Percentiles rank a stretch among this genome's conserved stretches.
phyloP scores from a whole-genome alignment of 2,797 vertebrate genomes.

The Apogon hyalosoma region DNA sequence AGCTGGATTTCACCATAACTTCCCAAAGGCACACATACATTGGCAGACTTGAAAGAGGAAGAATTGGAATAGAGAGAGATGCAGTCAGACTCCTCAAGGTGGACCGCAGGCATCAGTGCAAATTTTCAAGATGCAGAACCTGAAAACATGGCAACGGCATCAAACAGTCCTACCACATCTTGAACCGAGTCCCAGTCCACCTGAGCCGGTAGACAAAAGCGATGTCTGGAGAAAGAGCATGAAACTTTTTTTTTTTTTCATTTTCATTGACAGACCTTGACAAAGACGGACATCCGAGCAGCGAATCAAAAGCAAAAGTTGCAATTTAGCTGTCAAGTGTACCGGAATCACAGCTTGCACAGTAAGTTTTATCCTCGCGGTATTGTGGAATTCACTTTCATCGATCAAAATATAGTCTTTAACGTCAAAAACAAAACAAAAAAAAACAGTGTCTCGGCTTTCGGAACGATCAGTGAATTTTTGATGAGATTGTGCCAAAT shows the following conservation, averaged over 20 bases:
- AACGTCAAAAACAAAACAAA: no score
- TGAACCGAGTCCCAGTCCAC: conserved; percentile 37
- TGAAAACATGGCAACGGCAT: conserved; percentile 34
- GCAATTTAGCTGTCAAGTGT: conserved; percentile 8
- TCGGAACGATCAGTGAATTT: conserved; percentile 31
- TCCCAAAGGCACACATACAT: conserved; percentile 28
- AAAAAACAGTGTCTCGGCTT: conserved; percentile 23
- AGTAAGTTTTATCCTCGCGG: neutral
- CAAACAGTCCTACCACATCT: conserved; percentile 28
- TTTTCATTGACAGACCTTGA: conserved; percentile 22
- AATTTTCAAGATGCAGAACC: conserved; percentile 20
- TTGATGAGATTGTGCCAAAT: conserved; percentile 16
- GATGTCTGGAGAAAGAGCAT: conserved; percentile 7
- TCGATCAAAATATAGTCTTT: conserved; percentile 18
- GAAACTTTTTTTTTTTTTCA: conserved; percentile 6
- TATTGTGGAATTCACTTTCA: neutral
- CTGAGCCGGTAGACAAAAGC: conserved; percentile 25
- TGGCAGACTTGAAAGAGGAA: conserved; percentile 45
- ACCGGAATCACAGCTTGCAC: neutral
- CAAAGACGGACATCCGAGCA: conserved; percentile 11
- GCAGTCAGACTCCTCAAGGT: conserved; percentile 41
- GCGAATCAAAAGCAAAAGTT: neutral
- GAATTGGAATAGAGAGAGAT: conserved; percentile 39
- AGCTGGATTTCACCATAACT: conserved; percentile 23
- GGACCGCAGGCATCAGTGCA: conserved; percentile 32